Base-by-base conservation (phyloP, 2,888 invertebrate genomes). In the Drosophila gaucha region DNA sequence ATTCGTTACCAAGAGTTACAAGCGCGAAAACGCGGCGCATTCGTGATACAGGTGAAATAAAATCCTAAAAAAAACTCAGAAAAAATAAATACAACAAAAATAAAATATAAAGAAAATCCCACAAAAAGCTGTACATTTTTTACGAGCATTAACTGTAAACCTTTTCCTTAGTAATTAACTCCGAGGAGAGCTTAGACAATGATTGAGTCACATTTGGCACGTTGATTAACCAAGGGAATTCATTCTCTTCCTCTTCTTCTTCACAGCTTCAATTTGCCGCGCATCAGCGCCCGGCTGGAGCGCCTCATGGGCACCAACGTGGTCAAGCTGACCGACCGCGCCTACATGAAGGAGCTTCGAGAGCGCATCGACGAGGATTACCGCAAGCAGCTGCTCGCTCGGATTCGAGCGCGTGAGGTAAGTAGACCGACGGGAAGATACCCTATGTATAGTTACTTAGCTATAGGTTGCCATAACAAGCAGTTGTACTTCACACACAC, bases 281-380 rank as follows among this genome's bases (percentile, higher is more conserved):
- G 91, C 60, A 91, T 92, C 50, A 91, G 91, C 78, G 91, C 91
- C 5, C 87, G 90, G 5, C 74, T 92, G 66, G 92, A 92, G 78
- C 85, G 90, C 30, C 86, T 92, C 38, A 92, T 92, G 92, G 92
- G 91, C 70, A 90, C 91, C 59, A 94, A 94, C 89, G 92, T 94
- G 64, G 94, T 95, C 12, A 93, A 93, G 68, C 89, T 95, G 60
- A 95, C 94, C 6, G 95, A 95, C 88, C 91, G 94, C 44, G 93
- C 93, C 63, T 95, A 94, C 86, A 95, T 95, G 95, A 92, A 93
- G 74, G 92, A 93, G 52, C 90, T 95, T 28, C 93, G 94, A 66
- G 90, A 93, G 43, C 92, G 93, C 36, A 93, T 95, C 55, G 92
- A 93, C 59, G 93, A 94, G 74, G 94, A 94, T 74, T 94, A 94